phyloP scores from a whole-genome alignment of 1,140 invertebrate genomes.

The Oryzaephilus surinamensis region DNA sequence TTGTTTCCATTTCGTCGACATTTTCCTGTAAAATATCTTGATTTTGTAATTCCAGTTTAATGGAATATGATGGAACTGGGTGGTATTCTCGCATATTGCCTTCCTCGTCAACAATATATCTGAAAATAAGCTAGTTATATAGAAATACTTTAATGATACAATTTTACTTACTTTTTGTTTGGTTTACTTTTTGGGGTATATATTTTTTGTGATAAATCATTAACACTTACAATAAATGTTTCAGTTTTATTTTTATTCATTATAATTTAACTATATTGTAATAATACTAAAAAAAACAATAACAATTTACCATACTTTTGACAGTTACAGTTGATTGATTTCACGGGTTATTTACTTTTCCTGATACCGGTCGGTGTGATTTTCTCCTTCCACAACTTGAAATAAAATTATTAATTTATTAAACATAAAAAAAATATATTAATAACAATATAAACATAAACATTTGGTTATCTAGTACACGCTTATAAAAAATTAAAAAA shows the following conservation, averaged over 20 bases:
- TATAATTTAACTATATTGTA: not conserved
- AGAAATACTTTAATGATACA: conserved; percentile 5
- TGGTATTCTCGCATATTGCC: conserved; percentile 23
- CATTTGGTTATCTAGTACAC: too few species aligned
- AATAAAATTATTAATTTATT: too few species aligned
- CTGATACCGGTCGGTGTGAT: too few species aligned
- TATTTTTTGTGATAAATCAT: conserved; percentile 29
- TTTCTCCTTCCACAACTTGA: too few species aligned
- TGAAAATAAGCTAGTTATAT: conserved; percentile 13
- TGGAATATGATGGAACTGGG: conserved; percentile 7
- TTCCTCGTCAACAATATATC: conserved; percentile 28
- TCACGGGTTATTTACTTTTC: too few species aligned
- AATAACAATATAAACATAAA: too few species aligned
- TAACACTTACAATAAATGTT: conserved; percentile 28
- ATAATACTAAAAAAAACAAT: not conserved
- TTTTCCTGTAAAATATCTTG: conserved; percentile 12
- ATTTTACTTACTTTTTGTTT: conserved; percentile 24
- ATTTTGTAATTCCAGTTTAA: conserved; percentile 11
- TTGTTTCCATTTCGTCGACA: conserved; percentile 14
- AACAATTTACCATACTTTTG: not conserved
- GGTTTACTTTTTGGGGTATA: conserved; percentile 28
- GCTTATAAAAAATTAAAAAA: too few species aligned
- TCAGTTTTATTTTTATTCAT: conserved; percentile 21
- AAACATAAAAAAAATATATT: too few species aligned
- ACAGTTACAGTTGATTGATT: too few species aligned